These are phyloP conservation scores for Rhabdornis inornatus DNA, from an alignment of 2,113 vertebrate species.

Conservation along the genomic window DNA sequence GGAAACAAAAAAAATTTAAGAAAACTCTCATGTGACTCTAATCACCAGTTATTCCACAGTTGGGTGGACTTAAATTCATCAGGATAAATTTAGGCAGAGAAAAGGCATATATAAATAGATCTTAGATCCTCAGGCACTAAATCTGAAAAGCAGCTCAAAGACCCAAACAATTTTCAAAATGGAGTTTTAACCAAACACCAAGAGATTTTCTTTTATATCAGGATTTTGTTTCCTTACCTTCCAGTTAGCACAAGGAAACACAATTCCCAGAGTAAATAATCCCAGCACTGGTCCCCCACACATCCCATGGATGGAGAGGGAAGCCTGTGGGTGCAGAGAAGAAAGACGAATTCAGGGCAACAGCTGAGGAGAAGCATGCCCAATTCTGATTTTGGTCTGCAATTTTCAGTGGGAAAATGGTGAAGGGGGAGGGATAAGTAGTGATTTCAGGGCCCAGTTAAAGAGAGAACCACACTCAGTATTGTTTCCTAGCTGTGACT, in stretches of 20 bases:
- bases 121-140: neutral
- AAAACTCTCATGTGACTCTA: neutral
- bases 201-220: neutral
- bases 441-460: neutral
- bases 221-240: constrained; percentile 71
- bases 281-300: constrained; percentile 87
- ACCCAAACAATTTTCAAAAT: neutral
- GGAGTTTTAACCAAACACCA: neutral
- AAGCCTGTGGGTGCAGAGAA: constrained; percentile 70
- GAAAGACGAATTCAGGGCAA: neutral
- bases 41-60: neutral
- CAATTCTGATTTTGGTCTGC: neutral
- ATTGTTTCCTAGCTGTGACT: neutral
- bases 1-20: neutral
- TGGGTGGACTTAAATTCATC: neutral
- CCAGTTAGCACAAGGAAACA: constrained; percentile 85
- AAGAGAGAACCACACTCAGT: neutral
- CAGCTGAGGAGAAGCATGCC: neutral
- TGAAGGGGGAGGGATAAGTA: neutral
- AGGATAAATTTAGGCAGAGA: neutral
- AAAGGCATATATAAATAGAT: neutral
- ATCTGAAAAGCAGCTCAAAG: neutral
- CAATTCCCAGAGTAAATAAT: constrained; percentile 81
- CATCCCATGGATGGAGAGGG: constrained; percentile 87
- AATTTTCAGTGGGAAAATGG: neutral